Evolutionary conservation across 2,888 invertebrate genomes (phyloP), one percentile per base, ranked within the genome.

Genomic region (Temnothorax rugatulus): DNA sequence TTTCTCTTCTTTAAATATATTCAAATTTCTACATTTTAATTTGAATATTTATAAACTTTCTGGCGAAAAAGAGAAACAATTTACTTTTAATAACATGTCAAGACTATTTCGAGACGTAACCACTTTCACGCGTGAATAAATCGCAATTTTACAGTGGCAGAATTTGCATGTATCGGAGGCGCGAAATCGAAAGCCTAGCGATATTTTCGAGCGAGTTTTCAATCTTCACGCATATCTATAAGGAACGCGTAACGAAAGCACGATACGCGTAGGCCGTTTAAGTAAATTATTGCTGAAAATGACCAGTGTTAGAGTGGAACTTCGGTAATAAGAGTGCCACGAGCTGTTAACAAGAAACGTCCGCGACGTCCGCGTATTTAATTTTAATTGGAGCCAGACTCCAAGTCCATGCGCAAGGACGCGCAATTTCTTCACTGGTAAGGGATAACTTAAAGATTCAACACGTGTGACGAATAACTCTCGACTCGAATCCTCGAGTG

Each of bases 311-410:
- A 81, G 61, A 82, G 50, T 57, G 61, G 64, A 66, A 57, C 50
- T 79, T 82, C 61, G 64, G 41, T 84, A 87, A 87, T 82, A 87
- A 87, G 81, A 84, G 77, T 66, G 76, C 84, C 25, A 77, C 25
- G 74, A 82, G 59, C 82, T 54, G 66, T 61, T 79, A 86, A 84
- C 82, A 84, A 88, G 89, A 90, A 90, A 25, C 57, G 68, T 29
- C 29, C 29, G 29, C 29, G 3, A 29, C 57, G 41, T 29, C 29
- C 69, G 75, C 44, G 82, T 84, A 52, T 87, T 89, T 89, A 82
- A 76, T 90, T 91, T 89, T 89, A 90, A 89, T 89, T 89, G 91
- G 73, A 82, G 82, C 63, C 81, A 77, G 64, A 25, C 83, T 82
- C 68, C 74, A 52, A 84, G 79, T 44, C 54, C 57, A 41, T 84